Evolutionary conservation across 1,140 invertebrate species (phyloP).

Genomic region (Asobara japonica): DNA sequence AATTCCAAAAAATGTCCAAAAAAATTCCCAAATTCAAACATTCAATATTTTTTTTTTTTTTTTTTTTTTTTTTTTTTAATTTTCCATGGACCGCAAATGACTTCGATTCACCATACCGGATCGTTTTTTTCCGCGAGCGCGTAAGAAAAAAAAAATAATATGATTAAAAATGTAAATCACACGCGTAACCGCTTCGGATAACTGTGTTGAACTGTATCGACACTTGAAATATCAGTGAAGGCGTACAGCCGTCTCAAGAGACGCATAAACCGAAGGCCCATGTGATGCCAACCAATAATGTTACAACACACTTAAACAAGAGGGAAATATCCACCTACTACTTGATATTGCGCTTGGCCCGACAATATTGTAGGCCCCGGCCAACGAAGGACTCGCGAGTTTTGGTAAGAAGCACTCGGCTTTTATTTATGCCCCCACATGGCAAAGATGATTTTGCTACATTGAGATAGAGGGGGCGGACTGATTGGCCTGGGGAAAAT

Average conservation of each 20-base stretch:
- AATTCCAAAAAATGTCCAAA: too few relatives aligned
- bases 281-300: not conserved
- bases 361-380: not conserved
- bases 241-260: not conserved
- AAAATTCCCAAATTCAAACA: too few relatives aligned
- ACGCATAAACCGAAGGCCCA: not conserved
- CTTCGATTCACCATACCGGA: too few relatives aligned
- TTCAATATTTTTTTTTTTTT: too few relatives aligned
- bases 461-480: not conserved
- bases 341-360: not conserved
- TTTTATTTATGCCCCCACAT: constrained; percentile 21
- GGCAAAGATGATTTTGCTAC: not conserved
- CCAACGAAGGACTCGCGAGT: constrained; percentile 6
- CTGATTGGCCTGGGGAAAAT: not conserved
- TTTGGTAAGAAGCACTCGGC: constrained; percentile 10
- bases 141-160: not conserved
- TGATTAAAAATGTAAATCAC: not conserved
- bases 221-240: constrained; percentile 15
- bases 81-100: too few relatives aligned
- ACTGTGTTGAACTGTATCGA: not conserved
- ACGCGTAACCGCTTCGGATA: not conserved
- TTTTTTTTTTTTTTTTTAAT: too few relatives aligned
- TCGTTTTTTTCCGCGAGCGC: not conserved
- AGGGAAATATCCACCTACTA: not conserved
- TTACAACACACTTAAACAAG: not conserved